Conservation (phyloP, 2,797 vertebrate species). For the Poeciliopsis turneri region DNA sequence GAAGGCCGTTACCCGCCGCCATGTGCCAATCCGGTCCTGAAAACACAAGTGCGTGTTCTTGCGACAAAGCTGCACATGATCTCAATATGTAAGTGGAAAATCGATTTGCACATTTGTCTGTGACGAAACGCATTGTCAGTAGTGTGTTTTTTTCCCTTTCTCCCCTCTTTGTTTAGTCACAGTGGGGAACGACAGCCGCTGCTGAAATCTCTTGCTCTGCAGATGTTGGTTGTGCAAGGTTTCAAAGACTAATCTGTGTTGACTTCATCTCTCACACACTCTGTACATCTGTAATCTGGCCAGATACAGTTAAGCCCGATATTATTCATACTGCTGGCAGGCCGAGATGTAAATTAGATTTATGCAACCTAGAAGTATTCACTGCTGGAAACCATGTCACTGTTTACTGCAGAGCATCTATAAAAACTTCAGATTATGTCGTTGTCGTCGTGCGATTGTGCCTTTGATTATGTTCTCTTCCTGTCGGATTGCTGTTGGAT, state of each 20-base stretch:
- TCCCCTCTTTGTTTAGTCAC: slow-evolving; percentile 48
- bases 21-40: slow-evolving; percentile 42
- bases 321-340: not conserved
- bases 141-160: not conserved
- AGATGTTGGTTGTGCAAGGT: slow-evolving; percentile 35
- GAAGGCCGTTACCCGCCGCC: slow-evolving; percentile 39
- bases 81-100: slow-evolving; percentile 60
- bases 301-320: not conserved
- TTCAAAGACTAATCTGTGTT: slow-evolving; percentile 17
- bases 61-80: slow-evolving; percentile 50
- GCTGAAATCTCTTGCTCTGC: slow-evolving; percentile 22
- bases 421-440: too few relatives aligned
- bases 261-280: not conserved
- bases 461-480: too few relatives aligned
- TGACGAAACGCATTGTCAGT: slow-evolving; percentile 41
- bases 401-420: not conserved
- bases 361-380: not conserved
- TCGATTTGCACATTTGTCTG: slow-evolving; percentile 68
- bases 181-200: slow-evolving; percentile 11
- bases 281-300: not conserved
- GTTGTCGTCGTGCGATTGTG: too few relatives aligned
- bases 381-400: not conserved
- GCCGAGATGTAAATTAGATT: not conserved
- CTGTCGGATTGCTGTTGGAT: too few relatives aligned
- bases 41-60: slow-evolving; percentile 58